Conservation (phyloP, 2,888 invertebrate species). For the Stramonita haemastoma region DNA sequence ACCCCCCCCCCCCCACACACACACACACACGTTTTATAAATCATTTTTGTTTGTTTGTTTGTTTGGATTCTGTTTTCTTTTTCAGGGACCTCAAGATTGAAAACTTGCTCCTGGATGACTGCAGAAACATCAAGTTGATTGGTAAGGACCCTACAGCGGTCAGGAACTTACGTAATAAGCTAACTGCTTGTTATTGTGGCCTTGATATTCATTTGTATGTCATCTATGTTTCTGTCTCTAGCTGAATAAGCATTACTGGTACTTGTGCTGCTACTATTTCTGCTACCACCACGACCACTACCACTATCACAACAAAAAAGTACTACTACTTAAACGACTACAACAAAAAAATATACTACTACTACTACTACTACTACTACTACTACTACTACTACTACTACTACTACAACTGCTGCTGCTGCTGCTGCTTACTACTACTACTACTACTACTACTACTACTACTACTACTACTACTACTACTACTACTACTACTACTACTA, state of each 20-base stretch:
- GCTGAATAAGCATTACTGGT: background rate
- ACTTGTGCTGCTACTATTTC: background rate
- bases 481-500: background rate
- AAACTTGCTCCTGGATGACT: slow-evolving; percentile 74
- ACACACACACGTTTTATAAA: too few relatives aligned
- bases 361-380: slow-evolving; percentile 1
- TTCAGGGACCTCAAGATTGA: slow-evolving; percentile 77
- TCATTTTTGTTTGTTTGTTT: too few relatives aligned
- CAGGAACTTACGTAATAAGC: background rate
- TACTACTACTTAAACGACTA: background rate
- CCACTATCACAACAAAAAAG: background rate
- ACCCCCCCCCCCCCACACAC: too few relatives aligned
- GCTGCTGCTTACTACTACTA: background rate
- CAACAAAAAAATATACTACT: too few relatives aligned
- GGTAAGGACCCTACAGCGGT: slow-evolving; percentile 62
- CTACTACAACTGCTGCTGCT: background rate
- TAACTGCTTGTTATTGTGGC: too few relatives aligned
- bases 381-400: background rate
- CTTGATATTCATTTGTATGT: too few relatives aligned
- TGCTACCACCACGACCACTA: background rate
- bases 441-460: too few relatives aligned
- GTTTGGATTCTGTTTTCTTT: slow-evolving; percentile 41
- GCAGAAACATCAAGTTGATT: slow-evolving; percentile 75
- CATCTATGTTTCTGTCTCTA: too few relatives aligned
- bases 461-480: background rate